Conservation (phyloP, 1,140 invertebrate species). For the Leucophenga varia region DNA sequence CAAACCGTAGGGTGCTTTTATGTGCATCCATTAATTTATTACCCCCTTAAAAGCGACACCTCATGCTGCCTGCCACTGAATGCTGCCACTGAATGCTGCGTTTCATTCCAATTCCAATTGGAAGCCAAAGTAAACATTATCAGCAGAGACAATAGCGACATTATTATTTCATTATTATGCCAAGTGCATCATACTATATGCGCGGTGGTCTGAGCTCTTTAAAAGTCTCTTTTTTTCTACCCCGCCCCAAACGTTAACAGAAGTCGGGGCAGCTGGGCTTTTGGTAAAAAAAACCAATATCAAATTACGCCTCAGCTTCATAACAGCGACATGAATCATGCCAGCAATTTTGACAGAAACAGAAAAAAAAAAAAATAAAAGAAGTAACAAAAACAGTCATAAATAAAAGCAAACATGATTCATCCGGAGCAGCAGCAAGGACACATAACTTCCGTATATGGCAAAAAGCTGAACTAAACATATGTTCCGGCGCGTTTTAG, state of each 20-base stretch:
- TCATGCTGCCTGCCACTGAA: too few relatives aligned
- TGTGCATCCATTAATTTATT: constrained; percentile 51
- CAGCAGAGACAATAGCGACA: constrained; percentile 48
- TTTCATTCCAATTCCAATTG: too few relatives aligned
- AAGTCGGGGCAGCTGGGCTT: too few relatives aligned
- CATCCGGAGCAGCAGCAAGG: constrained; percentile 1
- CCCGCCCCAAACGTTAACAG: too few relatives aligned
- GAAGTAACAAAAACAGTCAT: too few relatives aligned
- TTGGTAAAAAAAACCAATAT: constrained; percentile 4
- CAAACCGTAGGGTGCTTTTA: constrained; percentile 35
- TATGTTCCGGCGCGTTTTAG: constrained; percentile 24
- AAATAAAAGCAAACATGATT: constrained; percentile 29
- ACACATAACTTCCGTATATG: constrained; percentile 3
- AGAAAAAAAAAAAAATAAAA: neutral
- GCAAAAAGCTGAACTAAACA: constrained; percentile 22
- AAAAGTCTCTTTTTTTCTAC: too few relatives aligned
- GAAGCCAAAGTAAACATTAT: too few relatives aligned
- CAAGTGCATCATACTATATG: constrained; percentile 39
- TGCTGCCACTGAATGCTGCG: too few relatives aligned
- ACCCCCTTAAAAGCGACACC: constrained; percentile 36
- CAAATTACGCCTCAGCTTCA: constrained; percentile 28
- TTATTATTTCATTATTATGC: constrained; percentile 55
- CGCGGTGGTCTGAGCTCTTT: constrained; percentile 11
- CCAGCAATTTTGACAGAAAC: constrained; percentile 36
- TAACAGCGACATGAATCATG: constrained; percentile 38